Conservation (phyloP, 2,888 invertebrate genomes). For the Stenolophus ochropezus region DNA sequence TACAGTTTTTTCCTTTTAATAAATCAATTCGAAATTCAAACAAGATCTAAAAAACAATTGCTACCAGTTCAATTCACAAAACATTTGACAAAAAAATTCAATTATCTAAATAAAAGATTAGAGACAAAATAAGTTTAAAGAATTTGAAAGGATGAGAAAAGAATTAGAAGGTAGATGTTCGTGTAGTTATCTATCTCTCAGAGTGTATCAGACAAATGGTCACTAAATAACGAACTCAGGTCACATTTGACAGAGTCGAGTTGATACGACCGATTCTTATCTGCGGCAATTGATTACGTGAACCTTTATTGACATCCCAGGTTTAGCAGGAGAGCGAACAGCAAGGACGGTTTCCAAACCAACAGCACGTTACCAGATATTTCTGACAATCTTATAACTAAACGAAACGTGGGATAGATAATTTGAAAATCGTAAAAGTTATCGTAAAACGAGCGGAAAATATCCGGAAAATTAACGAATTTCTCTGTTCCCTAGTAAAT, state of each 20-base stretch:
- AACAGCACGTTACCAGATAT: slow-evolving; percentile 31
- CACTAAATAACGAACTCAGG: slow-evolving; percentile 23
- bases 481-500: neutral
- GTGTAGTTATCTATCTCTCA: neutral
- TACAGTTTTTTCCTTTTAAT: no score
- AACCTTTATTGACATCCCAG: slow-evolving; percentile 33
- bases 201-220: slow-evolving; percentile 4
- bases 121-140: neutral
- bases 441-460: slow-evolving; percentile 35
- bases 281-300: slow-evolving; percentile 34
- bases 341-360: neutral
- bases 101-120: neutral
- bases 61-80: no score
- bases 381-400: slow-evolving; percentile 38
- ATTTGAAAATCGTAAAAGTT: slow-evolving; percentile 38
- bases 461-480: slow-evolving; percentile 27
- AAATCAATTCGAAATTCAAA: no score
- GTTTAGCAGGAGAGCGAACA: neutral
- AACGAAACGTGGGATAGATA: slow-evolving; percentile 34
- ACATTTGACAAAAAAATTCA: no score
- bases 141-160: neutral
- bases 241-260: slow-evolving; percentile 31
- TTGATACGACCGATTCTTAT: slow-evolving; percentile 35
- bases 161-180: neutral
- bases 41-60: no score